Evolutionary conservation across 2,888 invertebrate species (phyloP).

Genomic region (Ormyrus thymus): DNA sequence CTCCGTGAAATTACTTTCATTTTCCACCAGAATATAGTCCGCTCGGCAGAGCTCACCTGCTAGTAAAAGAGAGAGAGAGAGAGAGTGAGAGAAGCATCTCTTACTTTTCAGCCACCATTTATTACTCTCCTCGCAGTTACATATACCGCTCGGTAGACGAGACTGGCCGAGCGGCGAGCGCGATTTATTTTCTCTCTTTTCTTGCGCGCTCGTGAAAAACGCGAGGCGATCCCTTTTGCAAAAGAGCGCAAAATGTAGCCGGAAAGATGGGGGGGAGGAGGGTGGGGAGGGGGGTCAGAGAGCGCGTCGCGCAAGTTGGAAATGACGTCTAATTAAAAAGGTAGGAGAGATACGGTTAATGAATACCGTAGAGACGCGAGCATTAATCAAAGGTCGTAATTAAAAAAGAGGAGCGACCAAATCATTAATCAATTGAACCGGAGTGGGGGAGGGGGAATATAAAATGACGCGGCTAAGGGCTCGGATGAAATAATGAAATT

Average conservation of each 20-base stretch:
- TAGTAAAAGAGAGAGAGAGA: no score
- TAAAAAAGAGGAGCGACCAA: constrained; percentile 52
- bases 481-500: constrained; percentile 12
- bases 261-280: background rate
- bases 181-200: constrained; percentile 38
- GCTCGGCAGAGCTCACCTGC: no score
- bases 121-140: no score
- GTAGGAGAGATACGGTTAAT: constrained; percentile 50
- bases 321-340: constrained; percentile 55
- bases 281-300: background rate
- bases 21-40: no score
- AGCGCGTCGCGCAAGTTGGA: constrained; percentile 33
- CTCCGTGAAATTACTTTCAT: no score
- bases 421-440: constrained; percentile 50
- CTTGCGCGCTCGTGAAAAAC: constrained; percentile 13
- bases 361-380: constrained; percentile 33
- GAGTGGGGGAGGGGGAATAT: constrained; percentile 11
- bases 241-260: no score
- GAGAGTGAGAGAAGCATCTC: no score
- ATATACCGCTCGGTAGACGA: no score
- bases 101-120: no score
- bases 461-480: constrained; percentile 16
- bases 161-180: background rate
- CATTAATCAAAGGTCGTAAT: constrained; percentile 53
- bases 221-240: background rate